A percentile compares a stretch with the other conserved stretches of the same genome.
These are phyloP conservation scores for Nestor notabilis DNA, from an alignment of 2,113 vertebrate genomes.

Conservation along the genomic window DNA sequence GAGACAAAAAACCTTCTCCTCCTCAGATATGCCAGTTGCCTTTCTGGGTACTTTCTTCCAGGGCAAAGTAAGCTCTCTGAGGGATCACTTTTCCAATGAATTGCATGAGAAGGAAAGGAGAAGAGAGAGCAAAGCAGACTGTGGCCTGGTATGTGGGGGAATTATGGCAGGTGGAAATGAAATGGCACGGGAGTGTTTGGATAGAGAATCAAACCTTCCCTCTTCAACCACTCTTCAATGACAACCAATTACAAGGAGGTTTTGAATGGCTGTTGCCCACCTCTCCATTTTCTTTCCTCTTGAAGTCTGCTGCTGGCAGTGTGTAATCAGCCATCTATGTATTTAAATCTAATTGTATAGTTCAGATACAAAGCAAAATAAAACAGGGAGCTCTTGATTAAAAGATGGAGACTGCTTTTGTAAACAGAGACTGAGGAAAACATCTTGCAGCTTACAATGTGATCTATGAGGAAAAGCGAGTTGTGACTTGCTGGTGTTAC, in stretches of 20 bases:
- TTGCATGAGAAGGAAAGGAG: background rate
- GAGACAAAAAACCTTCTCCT: background rate
- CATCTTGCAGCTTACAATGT: background rate
- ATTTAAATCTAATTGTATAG: background rate
- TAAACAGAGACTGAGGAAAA: background rate
- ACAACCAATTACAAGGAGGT: background rate
- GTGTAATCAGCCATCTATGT: background rate
- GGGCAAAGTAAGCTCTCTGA: background rate
- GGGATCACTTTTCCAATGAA: background rate
- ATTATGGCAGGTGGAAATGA: background rate
- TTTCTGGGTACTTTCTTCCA: background rate
- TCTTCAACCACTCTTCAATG: background rate
- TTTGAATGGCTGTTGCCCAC: background rate
- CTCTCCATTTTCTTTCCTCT: background rate
- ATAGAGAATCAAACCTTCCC: background rate
- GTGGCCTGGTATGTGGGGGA: background rate
- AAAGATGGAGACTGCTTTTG: background rate
- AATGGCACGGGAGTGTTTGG: background rate
- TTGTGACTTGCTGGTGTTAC: background rate
- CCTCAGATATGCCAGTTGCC: background rate
- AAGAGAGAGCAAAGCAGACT: background rate
- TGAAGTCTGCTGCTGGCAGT: background rate
- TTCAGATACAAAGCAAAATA: background rate
- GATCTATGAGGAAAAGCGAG: background rate
- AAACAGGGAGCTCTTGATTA: background rate